Base-by-base conservation (phyloP, 2,113 vertebrate genomes). In the Nasalis larvatus region DNA sequence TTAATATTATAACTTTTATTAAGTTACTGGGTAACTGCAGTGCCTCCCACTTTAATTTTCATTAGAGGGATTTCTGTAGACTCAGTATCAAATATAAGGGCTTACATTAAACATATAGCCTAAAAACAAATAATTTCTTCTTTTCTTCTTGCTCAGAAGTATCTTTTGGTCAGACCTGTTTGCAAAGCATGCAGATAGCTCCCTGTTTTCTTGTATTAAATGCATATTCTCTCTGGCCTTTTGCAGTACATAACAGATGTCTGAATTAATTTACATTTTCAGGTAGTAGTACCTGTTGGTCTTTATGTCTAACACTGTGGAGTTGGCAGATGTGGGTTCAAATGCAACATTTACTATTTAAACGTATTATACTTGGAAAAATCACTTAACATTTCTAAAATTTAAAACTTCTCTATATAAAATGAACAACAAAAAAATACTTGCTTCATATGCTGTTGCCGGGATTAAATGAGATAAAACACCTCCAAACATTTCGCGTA, bases 1-100 rank as follows among this genome's bases (percentile, higher is more conserved):
- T 87, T 97, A 94, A 91, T 92, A 86, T 74, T 76, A 69, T 93
- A 71, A 86, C 13, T 58, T 88, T 94, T 95, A 97, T 95, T 96
- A 87, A 73, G 58, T 93, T 95, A 81, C 40, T 30, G 1, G 25
- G 21, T n/a, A 74, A 91, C 0, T 81, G 27, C 0, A 95, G 42
- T 76, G 27, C 37, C 73, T 90, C 81, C 86, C 32, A 84, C 23
- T 71, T 93, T 42, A 42, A 3, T 91, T 84, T 95, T 94, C 40
- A 88, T 40, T 45, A 58, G 77, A 95, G 66, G 13, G 8, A 4
- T n/a, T 87, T 94, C 60, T 91, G 23, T 77, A 81, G 58, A 63
- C 68, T 68, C 82, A 77, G 13, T 74, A 47, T 87, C 73, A 89
- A 89, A 89, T 63, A 30, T 2, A 74, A 56, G 21, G 17, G 20